Evolutionary conservation across 1,140 invertebrate genomes (phyloP), one percentile per base, ranked within the genome.

Genomic region (Papilio dardanus): DNA sequence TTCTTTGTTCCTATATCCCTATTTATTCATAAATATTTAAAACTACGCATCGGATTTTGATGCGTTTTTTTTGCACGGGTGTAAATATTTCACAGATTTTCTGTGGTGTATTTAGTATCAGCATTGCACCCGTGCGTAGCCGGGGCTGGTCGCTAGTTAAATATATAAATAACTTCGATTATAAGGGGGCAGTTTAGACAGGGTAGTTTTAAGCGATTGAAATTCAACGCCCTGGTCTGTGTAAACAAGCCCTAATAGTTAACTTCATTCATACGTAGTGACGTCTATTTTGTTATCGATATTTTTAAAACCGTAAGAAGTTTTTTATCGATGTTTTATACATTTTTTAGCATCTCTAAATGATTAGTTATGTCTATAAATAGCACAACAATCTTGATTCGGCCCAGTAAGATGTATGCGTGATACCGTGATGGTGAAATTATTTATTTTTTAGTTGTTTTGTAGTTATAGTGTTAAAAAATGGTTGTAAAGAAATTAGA

Each of bases 181-280:
- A n/a, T n/a, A n/a, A n/a, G n/a, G n/a, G n/a, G n/a, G n/a, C n/a
- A n/a, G n/a, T n/a, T n/a, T 37, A 37, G 12, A 37, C 8, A 37
- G 1, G 35, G 35, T 14, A 1, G 0, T 3, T 37, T 37, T 37
- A 1, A 37, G 35, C 14, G 10, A 12, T n/a, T n/a, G n/a, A n/a
- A 33, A 33, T 3, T 33, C 33, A 33, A 33, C 3, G n/a, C n/a
- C n/a, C 7, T 33, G 40, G 12, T 42, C 12, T 42, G 2, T 42
- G 16, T 16, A n/a, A 42, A 42, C 4, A 42, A 16, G 40, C 6
- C 40, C 4, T 14, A 16, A 42, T 46, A 46, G 1, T 6, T 46
- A 46, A 46, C 42, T 46, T 46, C 42, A 46, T 46, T 46, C 42
- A 46, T 46, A 46, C 2, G n/a, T 46, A 46, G 42, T 46, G 42